Percentiles rank a stretch among this genome's conserved stretches.
Evolutionary conservation across 2,797 vertebrate genomes (phyloP).

Genomic region (Fratercula arctica): DNA sequence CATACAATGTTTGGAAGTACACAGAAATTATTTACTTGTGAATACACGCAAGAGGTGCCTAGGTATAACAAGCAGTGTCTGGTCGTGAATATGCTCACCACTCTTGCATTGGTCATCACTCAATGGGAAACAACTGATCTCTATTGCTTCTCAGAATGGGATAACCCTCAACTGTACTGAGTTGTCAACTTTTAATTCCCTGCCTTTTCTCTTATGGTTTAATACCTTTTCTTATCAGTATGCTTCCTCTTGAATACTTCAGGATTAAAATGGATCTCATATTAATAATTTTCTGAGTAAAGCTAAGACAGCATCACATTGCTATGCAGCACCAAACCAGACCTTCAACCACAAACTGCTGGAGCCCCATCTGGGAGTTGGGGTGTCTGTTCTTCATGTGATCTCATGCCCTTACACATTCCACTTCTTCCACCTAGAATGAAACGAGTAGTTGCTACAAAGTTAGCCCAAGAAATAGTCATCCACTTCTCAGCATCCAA

Average conservation of each 20-base stretch:
- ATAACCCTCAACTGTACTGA: background rate
- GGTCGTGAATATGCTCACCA: background rate
- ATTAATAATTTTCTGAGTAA: background rate
- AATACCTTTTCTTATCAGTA: background rate
- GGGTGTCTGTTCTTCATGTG: background rate
- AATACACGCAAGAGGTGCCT: background rate
- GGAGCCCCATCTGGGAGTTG: background rate
- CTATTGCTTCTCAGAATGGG: background rate
- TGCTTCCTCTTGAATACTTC: background rate
- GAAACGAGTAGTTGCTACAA: background rate
- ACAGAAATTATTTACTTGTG: background rate
- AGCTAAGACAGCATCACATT: background rate
- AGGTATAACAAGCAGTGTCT: background rate
- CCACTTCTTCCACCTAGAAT: background rate
- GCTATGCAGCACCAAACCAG: background rate
- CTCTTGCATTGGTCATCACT: rapidly evolving
- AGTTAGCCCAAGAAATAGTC: background rate
- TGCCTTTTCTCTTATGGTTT: background rate
- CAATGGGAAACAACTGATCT: background rate
- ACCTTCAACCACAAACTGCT: background rate
- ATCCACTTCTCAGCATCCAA: background rate
- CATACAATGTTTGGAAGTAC: background rate
- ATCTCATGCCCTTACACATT: background rate
- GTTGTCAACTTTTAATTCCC: background rate
- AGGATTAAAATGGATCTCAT: background rate